Evolutionary conservation across 2,113 vertebrate genomes (phyloP), one percentile per base, ranked within the genome.

Genomic region (Ictalurus furcatus): DNA sequence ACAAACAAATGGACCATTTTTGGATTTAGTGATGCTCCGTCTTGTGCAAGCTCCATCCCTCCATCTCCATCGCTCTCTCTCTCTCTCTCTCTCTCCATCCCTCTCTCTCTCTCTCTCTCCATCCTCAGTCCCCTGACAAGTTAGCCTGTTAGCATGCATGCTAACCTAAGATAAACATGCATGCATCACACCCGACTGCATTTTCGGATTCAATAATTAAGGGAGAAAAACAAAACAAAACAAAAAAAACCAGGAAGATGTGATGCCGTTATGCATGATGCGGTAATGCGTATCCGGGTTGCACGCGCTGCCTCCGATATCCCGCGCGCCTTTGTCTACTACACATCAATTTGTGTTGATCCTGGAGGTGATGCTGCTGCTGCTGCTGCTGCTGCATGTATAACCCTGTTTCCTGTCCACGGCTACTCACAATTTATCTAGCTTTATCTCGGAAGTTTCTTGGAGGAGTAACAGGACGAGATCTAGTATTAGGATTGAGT

Each of bases 121-220:
- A 83, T 83, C 59, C 59, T 17, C 37, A 65, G 23, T n/a, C 61
- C 67, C 59, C 61, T 67, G 81, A 37, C 58, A 67, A 65, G 59
- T 67, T 67, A 80, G 87, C 58, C 84, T 89, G 56, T 58, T 91
- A 91, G 90, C 90, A 76, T 82, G 12, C 83, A 28, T 48, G 90
- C 90, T 91, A 91, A 82, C 88, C 85, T n/a, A 17, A 83, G 25
- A 56, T 4, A 65, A 34, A 71, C 25, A 78, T 85, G 44, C 37
- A 81, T 28, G 44, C 37, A 81, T 28, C 74, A 5, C 74, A 44
- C 23, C 19, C 8, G 12, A 44, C 52, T 56, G 48, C 78, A 19
- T 78, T 13, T 28, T 34, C 8, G 4, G 6, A 56, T 30, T 17
- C 34, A 56, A 14, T 5, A n/a, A 1, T 44, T 21, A 82, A 1